Evolutionary conservation across 2,888 invertebrate species (phyloP).

Genomic region (Aspidapion aeneum): DNA sequence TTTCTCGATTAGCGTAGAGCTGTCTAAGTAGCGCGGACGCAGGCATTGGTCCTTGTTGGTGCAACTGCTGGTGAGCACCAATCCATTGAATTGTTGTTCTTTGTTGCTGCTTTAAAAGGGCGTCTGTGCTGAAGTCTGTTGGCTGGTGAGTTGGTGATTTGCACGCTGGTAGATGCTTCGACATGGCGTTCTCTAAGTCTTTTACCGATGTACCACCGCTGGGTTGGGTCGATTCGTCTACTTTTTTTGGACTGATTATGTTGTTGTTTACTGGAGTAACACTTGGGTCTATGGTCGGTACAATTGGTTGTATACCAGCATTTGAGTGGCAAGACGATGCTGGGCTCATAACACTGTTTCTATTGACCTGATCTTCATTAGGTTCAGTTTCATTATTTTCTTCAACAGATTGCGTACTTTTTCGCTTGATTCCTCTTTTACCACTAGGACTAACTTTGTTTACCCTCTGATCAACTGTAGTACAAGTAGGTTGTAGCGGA

Average conservation of each 20-base stretch:
- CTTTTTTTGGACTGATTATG: constrained; percentile 46
- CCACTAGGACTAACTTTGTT: constrained; percentile 35
- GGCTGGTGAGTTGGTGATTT: constrained; percentile 64
- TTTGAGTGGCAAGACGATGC: constrained; percentile 62
- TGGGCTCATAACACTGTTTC: constrained; percentile 55
- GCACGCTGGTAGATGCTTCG: constrained; percentile 78
- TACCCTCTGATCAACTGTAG: constrained; percentile 37
- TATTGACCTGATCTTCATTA: constrained; percentile 43
- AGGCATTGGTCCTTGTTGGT: constrained; percentile 61
- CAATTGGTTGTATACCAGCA: constrained; percentile 53
- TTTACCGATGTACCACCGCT: constrained; percentile 66
- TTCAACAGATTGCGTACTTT: constrained; percentile 54
- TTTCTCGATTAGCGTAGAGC: constrained; percentile 90
- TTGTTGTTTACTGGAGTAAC: constrained; percentile 29
- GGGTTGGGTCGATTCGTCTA: constrained; percentile 42
- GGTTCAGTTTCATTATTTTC: constrained; percentile 54
- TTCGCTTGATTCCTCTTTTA: constrained; percentile 59
- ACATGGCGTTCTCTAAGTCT: constrained; percentile 95
- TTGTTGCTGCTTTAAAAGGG: constrained; percentile 77
- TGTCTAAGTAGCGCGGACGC: constrained; percentile 88
- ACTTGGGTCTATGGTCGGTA: constrained; percentile 37
- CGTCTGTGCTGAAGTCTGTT: constrained; percentile 86
- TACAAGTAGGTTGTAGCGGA: constrained; percentile 48
- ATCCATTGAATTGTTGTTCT: constrained; percentile 91
- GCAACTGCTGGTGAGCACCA: constrained; percentile 68